Base-by-base conservation (phyloP, 2,797 vertebrate genomes). In the Siniperca undulata region DNA sequence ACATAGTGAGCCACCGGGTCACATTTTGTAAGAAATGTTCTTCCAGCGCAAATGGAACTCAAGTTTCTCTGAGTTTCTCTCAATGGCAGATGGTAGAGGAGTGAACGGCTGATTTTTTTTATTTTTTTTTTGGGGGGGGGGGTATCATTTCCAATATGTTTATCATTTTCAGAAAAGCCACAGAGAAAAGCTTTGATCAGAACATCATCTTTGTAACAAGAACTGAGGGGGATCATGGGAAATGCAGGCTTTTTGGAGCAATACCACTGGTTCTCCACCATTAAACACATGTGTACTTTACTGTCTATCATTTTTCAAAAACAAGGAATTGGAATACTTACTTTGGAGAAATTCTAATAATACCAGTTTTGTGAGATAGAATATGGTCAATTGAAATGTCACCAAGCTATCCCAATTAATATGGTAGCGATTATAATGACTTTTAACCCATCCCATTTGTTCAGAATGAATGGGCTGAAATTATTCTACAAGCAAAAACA, bases 31-130 rank as follows among this genome's bases (percentile, higher is more conserved):
- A 86, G 75, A 76, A 83, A 82, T 81, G 59, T 74, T 74, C 81
- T 74, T 64, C 74, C 70, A 70, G 65, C 24, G 80, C 71, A 85
- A 86, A 85, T 48, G 83, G 69, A 87, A 82, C 79, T 88, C 69
- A 83, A 88, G 87, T 88, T 88, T 85, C 70, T 83, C 62, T 81
- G 85, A 87, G 85, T 87, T 90, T 87, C 59, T 80, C 55, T 89
- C 76, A 64, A 30, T 40, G 79, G 80, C 86, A 91, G 91, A 91
- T 85, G 86, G 88, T 64, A 10, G 86, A 77, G 67, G 64, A 82
- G 83, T 68, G 77, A 81, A n/a, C 3, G 70, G 46, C 48, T 65
- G 64, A 86, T 64, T 27, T 27, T 27, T 27, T 27, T 2, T 27
- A 0, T 27, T 27, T 27, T 27, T 27, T 27, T 27, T 27, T 27